Conservation (phyloP, 2,888 invertebrate species). For the Nephrotoma guestfalica region DNA sequence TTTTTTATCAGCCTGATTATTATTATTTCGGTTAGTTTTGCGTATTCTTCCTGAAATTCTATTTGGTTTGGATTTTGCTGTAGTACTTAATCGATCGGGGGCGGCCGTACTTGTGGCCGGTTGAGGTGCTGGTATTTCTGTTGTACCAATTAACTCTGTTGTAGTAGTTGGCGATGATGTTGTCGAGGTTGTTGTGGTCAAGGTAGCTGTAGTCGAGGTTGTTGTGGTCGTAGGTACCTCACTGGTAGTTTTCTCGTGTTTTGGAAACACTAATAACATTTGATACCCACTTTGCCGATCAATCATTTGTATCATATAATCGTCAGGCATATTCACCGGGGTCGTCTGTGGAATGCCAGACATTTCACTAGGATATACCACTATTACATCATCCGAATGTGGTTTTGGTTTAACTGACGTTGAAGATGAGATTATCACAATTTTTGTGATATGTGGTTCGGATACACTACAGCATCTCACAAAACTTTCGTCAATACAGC, state of each 20-base stretch:
- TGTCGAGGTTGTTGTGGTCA: neutral
- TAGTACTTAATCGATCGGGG: neutral
- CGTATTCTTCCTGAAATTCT: neutral
- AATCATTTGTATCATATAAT: neutral
- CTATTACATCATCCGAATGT: neutral
- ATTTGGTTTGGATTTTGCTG: neutral
- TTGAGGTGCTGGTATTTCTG: neutral
- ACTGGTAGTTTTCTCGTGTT: neutral
- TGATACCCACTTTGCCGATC: neutral
- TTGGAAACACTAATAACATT: neutral
- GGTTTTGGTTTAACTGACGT: neutral
- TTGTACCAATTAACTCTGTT: neutral
- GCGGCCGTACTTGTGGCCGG: neutral
- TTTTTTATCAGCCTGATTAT: neutral
- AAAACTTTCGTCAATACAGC: neutral
- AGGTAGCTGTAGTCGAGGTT: neutral
- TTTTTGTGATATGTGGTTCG: neutral
- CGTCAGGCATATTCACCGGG: neutral
- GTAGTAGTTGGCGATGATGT: neutral
- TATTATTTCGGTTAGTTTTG: neutral
- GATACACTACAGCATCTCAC: slow-evolving; percentile 8
- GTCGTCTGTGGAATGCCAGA: slow-evolving; percentile 6
- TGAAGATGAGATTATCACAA: neutral
- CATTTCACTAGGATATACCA: slow-evolving; percentile 6
- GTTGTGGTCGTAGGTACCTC: neutral